Conservation (phyloP, 1,140 invertebrate genomes). For the Epicauta chinensis region DNA sequence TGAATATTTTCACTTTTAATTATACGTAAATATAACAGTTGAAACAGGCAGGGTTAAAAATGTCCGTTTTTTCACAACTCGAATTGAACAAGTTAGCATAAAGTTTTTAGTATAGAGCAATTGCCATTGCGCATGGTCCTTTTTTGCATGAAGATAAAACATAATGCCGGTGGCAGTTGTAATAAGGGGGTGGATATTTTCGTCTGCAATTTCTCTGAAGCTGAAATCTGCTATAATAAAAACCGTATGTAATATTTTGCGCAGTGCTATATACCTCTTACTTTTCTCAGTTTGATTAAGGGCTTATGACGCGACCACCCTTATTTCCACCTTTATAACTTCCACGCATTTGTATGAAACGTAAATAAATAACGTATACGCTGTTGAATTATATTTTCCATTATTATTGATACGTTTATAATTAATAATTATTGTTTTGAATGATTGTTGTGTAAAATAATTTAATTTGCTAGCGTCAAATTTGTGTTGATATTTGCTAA, state of each 20-base stretch:
- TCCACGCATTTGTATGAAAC: no score
- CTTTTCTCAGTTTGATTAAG: slow-evolving; percentile 15
- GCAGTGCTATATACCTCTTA: slow-evolving; percentile 5
- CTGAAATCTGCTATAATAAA: slow-evolving; percentile 12
- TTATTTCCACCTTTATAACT: slow-evolving; percentile 8
- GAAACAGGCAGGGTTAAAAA: neutral
- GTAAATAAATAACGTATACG: no score
- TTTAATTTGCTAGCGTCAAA: no score
- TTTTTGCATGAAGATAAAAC: slow-evolving; percentile 16
- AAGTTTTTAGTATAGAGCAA: neutral
- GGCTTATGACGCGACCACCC: slow-evolving; percentile 16
- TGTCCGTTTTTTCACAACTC: no score
- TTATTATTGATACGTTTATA: no score
- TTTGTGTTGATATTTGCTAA: neutral
- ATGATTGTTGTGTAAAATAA: no score
- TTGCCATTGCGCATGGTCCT: slow-evolving; percentile 1
- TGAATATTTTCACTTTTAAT: slow-evolving; percentile 3
- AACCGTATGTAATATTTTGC: slow-evolving; percentile 17
- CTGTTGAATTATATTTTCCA: neutral
- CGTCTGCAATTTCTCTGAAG: slow-evolving; percentile 8
- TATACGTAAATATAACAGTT: neutral
- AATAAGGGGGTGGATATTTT: slow-evolving; percentile 15
- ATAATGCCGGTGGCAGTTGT: slow-evolving; percentile 9
- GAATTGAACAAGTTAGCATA: neutral
- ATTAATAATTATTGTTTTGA: no score